Percentiles rank a stretch among this genome's conserved stretches.
These are phyloP conservation scores for Ceratoteleas bidentatus DNA, from an alignment of 1,140 invertebrate species.

Conservation along the genomic window DNA sequence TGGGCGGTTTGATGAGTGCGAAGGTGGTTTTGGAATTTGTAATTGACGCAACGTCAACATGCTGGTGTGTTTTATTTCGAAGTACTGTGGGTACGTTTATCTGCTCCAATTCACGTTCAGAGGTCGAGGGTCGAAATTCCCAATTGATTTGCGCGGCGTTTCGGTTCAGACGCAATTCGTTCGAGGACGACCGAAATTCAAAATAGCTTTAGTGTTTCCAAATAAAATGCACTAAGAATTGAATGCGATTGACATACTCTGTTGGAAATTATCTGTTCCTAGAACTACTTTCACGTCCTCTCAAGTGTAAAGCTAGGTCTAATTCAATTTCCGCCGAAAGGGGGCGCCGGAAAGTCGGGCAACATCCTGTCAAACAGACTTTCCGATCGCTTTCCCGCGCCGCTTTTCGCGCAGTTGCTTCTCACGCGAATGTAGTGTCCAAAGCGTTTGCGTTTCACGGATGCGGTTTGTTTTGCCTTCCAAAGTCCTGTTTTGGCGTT, in stretches of 20 bases:
- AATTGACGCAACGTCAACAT: no score
- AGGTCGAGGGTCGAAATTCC: no score
- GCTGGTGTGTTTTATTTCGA: no score
- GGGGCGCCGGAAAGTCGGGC: background rate
- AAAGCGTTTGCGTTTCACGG: background rate
- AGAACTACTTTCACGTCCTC: constrained; percentile 3
- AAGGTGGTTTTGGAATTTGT: no score
- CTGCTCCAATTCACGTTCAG: no score
- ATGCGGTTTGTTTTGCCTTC: background rate
- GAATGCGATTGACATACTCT: background rate
- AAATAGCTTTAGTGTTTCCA: background rate
- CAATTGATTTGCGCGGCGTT: no score
- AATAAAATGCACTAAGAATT: background rate
- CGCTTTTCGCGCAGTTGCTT: background rate
- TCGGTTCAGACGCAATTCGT: no score
- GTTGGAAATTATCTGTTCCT: constrained; percentile 16
- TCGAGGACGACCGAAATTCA: background rate
- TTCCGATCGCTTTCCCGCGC: background rate
- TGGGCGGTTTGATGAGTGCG: no score
- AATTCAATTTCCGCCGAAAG: constrained; percentile 14
- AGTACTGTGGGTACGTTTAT: no score
- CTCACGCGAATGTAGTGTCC: background rate
- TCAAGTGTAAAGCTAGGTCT: constrained; percentile 21
- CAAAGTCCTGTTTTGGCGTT: no score
- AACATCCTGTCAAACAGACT: background rate